These are phyloP conservation scores for Sesia bembeciformis DNA, from an alignment of 2,888 invertebrate genomes.

Conservation along the genomic window DNA sequence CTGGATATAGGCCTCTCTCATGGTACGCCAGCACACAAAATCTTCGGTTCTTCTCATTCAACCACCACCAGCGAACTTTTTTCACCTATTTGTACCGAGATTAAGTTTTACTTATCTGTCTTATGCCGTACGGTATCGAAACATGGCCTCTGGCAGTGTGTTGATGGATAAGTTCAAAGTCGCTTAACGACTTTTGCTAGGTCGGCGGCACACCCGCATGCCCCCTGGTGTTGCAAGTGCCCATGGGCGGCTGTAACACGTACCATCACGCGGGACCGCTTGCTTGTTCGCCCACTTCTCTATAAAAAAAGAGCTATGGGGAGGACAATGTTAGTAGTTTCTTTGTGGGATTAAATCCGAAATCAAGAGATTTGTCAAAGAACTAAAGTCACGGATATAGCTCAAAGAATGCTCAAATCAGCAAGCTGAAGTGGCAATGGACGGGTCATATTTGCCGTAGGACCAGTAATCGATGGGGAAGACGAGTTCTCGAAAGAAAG, in stretches of 20 bases:
- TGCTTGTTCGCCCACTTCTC: no score
- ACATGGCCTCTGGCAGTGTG: not conserved
- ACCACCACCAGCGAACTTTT: no score
- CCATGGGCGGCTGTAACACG: no score
- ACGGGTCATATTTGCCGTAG: not conserved
- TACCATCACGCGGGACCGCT: no score
- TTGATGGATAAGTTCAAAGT: not conserved
- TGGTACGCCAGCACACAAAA: no score
- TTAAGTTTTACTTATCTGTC: no score
- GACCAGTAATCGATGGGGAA: not conserved
- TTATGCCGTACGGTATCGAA: not conserved
- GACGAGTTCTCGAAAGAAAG: not conserved
- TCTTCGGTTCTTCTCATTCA: no score
- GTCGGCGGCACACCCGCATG: no score
- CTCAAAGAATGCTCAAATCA: no score
- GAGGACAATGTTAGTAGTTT: not conserved
- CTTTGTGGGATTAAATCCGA: not conserved
- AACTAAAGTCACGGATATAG: not conserved
- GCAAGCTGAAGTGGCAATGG: not conserved
- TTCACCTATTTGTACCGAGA: no score
- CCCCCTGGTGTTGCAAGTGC: no score
- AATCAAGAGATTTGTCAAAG: not conserved
- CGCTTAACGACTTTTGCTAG: not conserved
- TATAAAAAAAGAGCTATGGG: not conserved
- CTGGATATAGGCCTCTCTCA: no score